Base-by-base conservation (phyloP, 1,140 invertebrate genomes). In the Hyles vespertilio region DNA sequence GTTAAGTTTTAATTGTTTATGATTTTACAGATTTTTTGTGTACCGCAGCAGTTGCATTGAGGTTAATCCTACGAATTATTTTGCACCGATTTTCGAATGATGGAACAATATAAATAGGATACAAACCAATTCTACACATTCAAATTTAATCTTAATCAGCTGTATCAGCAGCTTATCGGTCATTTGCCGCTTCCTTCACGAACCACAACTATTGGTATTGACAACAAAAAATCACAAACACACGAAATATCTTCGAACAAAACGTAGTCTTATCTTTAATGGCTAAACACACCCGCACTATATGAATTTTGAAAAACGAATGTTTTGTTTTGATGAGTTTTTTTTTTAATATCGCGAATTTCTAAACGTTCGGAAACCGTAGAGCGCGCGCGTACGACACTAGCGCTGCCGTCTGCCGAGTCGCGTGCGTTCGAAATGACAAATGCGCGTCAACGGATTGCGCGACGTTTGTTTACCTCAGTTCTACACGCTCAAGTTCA, bases 361-460 rank as follows among this genome's bases (percentile, higher is more conserved):
- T 65, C 47, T 47, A 53, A 50, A 10, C 58, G 57, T 63, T 63
- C 52, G 51, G 48, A 59, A 62, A 63, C 62, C 70, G 67, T 68
- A 62, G 58, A 69, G 64, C 61, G 59, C 61, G 56, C 67, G 67
- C 73, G 64, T 50, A 59, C 67, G 62, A 67, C 67, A 65, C 55
- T 49, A 56, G 64, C 71, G 72, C 76, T 67, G 59, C 36, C 51
- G 51, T 8, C 33, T 54, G 32, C 76, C 74, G 65, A 69, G 69
- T 72, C 68, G 79, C 63, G 75, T 64, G 60, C 78, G 66, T 76
- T 74, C 74, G 71, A 67, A 85, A 77, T 87, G 82, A 85, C 84
- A 87, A 87, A 87, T 87, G 81, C 73, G 74, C 76, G 77, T 82
- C 78, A 83, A 84, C 80, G 77, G 67, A 72, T 82, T 80, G 63